Conservation (phyloP, 1,140 invertebrate species). For the Lutraria rhynchaena region DNA sequence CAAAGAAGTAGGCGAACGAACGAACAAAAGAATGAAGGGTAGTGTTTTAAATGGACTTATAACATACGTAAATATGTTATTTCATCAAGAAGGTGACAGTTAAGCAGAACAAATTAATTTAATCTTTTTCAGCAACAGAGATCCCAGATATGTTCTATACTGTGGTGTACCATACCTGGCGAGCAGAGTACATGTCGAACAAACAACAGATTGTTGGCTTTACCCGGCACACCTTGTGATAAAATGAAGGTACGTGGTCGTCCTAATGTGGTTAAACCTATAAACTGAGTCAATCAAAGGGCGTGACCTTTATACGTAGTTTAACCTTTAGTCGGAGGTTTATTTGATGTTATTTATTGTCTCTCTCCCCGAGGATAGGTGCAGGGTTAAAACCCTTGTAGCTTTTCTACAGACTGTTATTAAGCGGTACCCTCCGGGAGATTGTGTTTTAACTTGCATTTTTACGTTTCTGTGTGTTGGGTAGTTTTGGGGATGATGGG, state of each 20-base stretch:
- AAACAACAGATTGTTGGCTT: slow-evolving; percentile 40
- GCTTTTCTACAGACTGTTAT: too few species aligned
- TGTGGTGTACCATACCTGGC: slow-evolving; percentile 31
- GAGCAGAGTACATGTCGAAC: slow-evolving; percentile 27
- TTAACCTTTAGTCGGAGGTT: too few species aligned
- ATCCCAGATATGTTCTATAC: slow-evolving; percentile 1
- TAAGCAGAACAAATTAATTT: not conserved
- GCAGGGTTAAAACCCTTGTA: too few species aligned
- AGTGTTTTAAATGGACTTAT: not conserved
- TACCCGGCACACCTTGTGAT: slow-evolving; percentile 44
- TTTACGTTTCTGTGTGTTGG: too few species aligned
- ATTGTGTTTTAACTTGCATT: too few species aligned
- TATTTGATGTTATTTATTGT: too few species aligned
- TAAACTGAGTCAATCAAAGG: too few species aligned
- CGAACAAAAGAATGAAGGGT: not conserved
- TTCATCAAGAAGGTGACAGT: not conserved
- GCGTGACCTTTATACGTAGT: too few species aligned
- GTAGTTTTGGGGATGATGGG: too few species aligned
- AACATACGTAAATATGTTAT: not conserved
- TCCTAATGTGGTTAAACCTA: too few species aligned
- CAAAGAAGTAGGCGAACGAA: not conserved
- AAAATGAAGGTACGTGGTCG: slow-evolving; percentile 5
- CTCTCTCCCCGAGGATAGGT: too few species aligned
- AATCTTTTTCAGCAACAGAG: not conserved
- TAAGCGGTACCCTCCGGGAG: too few species aligned